Base-by-base conservation (phyloP, 2,888 invertebrate genomes). In the Eupithecia exiguata region DNA sequence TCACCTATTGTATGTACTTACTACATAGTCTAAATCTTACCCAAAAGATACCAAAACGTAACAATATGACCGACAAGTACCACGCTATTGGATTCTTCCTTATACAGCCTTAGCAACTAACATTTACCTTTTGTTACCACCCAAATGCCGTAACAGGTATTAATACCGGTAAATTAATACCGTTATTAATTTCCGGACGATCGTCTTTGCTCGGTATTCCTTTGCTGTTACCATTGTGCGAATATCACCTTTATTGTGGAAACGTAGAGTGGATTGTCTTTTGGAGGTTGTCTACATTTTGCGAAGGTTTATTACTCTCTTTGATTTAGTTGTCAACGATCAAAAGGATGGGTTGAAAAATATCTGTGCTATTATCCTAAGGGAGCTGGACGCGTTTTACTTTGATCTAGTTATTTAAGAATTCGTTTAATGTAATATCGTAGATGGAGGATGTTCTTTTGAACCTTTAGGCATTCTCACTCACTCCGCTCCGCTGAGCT, bases 161-260 rank as follows among this genome's bases (percentile, higher is more conserved):
- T 81, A 81, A 81, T 84, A 43, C 40, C 40, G 40, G 66, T 40
- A 65, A 65, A 66, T 66, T 66, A 66, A 66, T 79, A 80, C 78
- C 77, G 79, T 75, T 79, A 82, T 84, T 82, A 81, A 85, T 84
- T 81, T 85, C 82, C 83, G 77, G 70, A 16, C 69, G 67, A 68
- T 75, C 78, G 76, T 25, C 43, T 70, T 25, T 25, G 69, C 21
- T 58, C 61, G 49, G 40, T 65, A 67, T 36, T 40, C 18, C 69
- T 58, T 18, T 30, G 40, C 49, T 53, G 49, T 21, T 53, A 53
- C 7, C 18, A 40, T 9, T 35, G 36, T 40, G 25, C 38, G 30
- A 67, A 70, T 9, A 30, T 30, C 43, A 43, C n/a, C 70, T 70
- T 49, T 74, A 74, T 62, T 38, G 2, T 30, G 2, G 14, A n/a